phyloP scores from a whole-genome alignment of 2,888 invertebrate genomes.

The Cordilura impudica region DNA sequence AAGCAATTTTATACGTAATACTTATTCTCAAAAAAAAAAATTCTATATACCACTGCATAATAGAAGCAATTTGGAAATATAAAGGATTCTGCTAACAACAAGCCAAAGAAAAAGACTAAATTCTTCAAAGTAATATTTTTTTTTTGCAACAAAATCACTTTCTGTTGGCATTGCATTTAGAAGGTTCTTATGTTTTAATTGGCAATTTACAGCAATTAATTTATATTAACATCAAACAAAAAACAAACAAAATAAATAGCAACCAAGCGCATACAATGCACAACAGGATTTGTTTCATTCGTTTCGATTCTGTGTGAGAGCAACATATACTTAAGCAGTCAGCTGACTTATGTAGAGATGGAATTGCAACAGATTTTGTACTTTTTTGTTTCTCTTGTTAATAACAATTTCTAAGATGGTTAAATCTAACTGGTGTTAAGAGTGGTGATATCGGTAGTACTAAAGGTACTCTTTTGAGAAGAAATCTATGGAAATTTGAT shows the following conservation, averaged over 20 bases:
- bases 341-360: not conserved
- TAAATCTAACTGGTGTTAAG: not conserved
- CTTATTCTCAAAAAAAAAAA: not conserved
- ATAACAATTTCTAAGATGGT: conserved; percentile 20
- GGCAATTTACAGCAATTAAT: conserved; percentile 62
- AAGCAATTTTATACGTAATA: conserved; percentile 27
- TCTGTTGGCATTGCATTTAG: conserved; percentile 46
- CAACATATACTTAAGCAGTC: not conserved
- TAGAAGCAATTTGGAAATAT: conserved; percentile 36
- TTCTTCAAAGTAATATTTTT: not conserved
- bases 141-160: not conserved
- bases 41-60: conserved; percentile 10
- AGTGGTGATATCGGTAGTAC: too few species aligned
- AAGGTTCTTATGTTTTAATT: conserved; percentile 60
- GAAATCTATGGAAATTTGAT: too few species aligned
- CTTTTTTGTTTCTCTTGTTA: conserved; percentile 15
- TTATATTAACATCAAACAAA: conserved; percentile 56
- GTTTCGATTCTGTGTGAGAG: not conserved
- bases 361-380: conserved; percentile 13
- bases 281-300: too few species aligned
- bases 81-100: not conserved
- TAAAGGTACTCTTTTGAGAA: too few species aligned
- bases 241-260: conserved; percentile 5
- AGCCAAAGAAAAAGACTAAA: not conserved
- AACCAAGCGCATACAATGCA: too few species aligned